Conservation (phyloP, 2,113 vertebrate genomes). For the Hypanus sabinus region DNA sequence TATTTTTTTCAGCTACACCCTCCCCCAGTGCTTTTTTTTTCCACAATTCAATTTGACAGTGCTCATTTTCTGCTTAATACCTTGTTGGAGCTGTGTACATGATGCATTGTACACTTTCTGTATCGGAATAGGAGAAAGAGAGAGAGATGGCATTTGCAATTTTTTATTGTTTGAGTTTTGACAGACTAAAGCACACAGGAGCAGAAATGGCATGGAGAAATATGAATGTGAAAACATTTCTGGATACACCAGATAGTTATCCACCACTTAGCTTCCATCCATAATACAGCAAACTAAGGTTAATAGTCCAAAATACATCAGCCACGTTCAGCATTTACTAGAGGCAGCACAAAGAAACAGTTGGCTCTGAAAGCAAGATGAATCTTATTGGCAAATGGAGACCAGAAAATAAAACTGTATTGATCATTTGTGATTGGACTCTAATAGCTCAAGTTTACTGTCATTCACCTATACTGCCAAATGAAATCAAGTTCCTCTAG, state of each 20-base stretch:
- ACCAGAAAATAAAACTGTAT: slow-evolving; percentile 48
- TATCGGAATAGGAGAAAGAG: background rate
- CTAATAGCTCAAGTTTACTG: slow-evolving; percentile 52
- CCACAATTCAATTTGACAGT: background rate
- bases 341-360: slow-evolving; percentile 61
- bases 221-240: slow-evolving; percentile 44
- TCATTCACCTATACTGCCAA: too few relatives aligned
- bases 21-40: background rate
- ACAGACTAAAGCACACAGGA: too few relatives aligned
- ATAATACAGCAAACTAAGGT: slow-evolving; percentile 50
- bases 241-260: slow-evolving; percentile 52
- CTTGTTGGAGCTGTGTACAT: background rate
- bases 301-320: slow-evolving; percentile 58
- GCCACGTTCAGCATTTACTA: slow-evolving; percentile 65
- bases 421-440: slow-evolving; percentile 51
- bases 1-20: background rate
- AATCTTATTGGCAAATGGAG: slow-evolving; percentile 59
- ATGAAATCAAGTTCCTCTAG: too few relatives aligned
- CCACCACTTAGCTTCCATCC: slow-evolving; percentile 53
- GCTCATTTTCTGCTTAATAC: background rate
- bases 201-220: slow-evolving; percentile 38
- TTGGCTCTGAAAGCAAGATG: slow-evolving; percentile 50
- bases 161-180: background rate
- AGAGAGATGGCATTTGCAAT: background rate
- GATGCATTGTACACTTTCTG: background rate